Conservation (phyloP, 2,113 vertebrate species). For the Odocoileus virginianus region DNA sequence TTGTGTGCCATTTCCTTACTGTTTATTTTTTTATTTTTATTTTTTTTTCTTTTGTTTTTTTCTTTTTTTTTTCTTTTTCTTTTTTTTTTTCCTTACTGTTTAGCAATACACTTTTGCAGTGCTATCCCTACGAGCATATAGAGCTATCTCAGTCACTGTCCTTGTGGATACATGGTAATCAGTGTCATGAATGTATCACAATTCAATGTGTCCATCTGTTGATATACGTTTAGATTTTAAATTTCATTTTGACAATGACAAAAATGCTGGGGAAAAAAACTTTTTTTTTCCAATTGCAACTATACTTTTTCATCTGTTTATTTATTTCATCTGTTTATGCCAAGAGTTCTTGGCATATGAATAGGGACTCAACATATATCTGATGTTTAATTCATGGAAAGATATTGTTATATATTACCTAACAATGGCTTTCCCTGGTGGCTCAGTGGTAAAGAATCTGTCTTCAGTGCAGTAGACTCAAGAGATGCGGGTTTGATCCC, state of each 20-base stretch:
- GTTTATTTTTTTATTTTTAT: too few relatives aligned
- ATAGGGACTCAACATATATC: neutral
- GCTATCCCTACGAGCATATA: neutral
- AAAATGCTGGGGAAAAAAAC: neutral
- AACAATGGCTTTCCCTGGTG: neutral
- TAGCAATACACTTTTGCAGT: neutral
- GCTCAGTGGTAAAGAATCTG: neutral
- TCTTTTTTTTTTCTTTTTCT: too few relatives aligned
- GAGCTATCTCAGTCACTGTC: neutral
- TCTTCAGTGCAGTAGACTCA: neutral
- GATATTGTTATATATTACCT: neutral
- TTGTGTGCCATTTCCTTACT: neutral
- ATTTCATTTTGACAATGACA: neutral
- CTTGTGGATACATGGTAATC: neutral
- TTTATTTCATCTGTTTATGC: neutral
- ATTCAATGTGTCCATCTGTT: neutral
- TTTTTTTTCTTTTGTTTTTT: too few relatives aligned
- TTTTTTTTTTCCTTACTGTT: neutral
- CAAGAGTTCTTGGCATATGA: neutral
- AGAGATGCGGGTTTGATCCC: neutral
- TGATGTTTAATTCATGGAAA: neutral
- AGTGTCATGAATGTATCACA: neutral
- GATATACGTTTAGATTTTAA: neutral
- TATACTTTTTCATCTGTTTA: neutral
- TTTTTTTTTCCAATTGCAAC: neutral